Base-by-base conservation (phyloP, 2,888 invertebrate genomes). In the Troglohyphantes excavatus region DNA sequence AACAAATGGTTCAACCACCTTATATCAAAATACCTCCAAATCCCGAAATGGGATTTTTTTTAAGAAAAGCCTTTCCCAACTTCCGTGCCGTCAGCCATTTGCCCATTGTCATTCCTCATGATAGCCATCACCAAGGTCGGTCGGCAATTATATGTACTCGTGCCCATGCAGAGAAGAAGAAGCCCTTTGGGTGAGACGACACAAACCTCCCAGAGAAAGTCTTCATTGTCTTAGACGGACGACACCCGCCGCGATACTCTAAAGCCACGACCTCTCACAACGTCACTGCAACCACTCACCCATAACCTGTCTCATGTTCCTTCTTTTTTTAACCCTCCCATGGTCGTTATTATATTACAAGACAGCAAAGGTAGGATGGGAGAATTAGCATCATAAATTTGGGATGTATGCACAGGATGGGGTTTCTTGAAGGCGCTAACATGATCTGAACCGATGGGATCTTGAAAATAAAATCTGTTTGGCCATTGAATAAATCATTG, bases 261-360 rank as follows among this genome's bases (percentile, higher is more conserved):
- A 29, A 2, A 19, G 61, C 21, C 6, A 61, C 59, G 33, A 33
- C 75, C 75, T 33, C 17, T 61, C 61, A 13, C 75, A 76, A 33
- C 75, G 75, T 76, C 75, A 76, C 61, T 33, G 75, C 61, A 76
- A 5, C 33, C 61, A 61, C 61, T 76, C 75, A 76, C 75, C 75
- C 75, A 39, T 76, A 61, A 76, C 75, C 33, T 27, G 23, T 17
- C 53, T n/a, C n/a, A n/a, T n/a, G n/a, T n/a, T n/a, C n/a, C n/a
- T n/a, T n/a, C 6, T 53, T 53, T 26, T 23, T 53, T 46, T 73
- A 23, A 27, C 26, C 46, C 72, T 23, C 72, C 72, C 72, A 26
- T 2, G 5, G 7, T 68, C n/a, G 26, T 23, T 39, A 72, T 72
- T 72, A 46, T 43, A 33, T 43, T 23, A 26, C 53, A 0, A 23